Evolutionary conservation across 2,888 invertebrate species (phyloP), one percentile per base, ranked within the genome.

Genomic region (Drosophila mayaguana): DNA sequence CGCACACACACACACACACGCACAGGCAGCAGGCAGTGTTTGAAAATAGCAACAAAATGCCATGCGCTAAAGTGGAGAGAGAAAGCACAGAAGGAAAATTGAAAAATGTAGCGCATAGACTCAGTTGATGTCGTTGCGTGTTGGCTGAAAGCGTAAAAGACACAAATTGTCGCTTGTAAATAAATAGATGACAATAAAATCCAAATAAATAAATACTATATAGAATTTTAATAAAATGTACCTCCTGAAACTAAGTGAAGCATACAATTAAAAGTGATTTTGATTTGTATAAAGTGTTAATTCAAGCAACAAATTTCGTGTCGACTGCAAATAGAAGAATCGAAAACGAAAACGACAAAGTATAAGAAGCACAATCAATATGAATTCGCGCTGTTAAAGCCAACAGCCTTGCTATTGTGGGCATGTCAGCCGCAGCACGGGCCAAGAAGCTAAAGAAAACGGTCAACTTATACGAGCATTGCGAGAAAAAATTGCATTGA

Each of bases 71-170:
- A 72, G 43, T 63, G 45, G 40, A 51, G 64, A 74, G 71, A 74
- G 71, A 68, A 77, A 54, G 20, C 50, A 50, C 70, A 46, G 20
- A 67, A 59, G 70, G 70, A 75, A 80, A 84, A 74, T 68, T 54
- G 80, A 72, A 87, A 83, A 78, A 70, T 78, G 64, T 68, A 62
- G 68, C 79, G 72, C 82, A 82, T 66, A 61, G 79, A 60, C 70
- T 72, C 80, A 83, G 86, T 86, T 67, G 83, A 69, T 64, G 80
- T 86, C 79, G 83, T 86, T 86, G 83, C 87, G 87, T 83, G 86
- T 82, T 78, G 77, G 83, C 81, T 76, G 78, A 72, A 36, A 72
- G 69, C 68, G 60, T 75, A 57, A 79, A 81, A 72, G 73, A 67
- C 64, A 75, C 59, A 75, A 69, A 18, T 34, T 63, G 62, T 64